A percentile compares a stretch with the other conserved stretches of the same genome.
Conservation (phyloP, 2,888 invertebrate species). For the Leucozona laternaria region DNA sequence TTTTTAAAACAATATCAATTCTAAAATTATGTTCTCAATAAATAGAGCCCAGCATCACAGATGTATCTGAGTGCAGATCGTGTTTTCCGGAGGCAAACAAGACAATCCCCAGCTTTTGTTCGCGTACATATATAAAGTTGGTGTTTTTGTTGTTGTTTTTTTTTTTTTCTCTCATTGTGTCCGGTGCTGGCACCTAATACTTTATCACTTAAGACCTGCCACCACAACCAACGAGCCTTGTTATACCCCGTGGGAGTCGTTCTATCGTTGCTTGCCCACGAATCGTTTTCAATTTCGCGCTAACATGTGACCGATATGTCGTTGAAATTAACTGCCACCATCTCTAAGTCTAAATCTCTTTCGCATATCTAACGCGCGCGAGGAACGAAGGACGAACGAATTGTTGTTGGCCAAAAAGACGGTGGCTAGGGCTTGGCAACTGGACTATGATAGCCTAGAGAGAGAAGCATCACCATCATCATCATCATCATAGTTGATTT, state of each 20-base stretch:
- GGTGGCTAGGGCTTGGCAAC: conserved; percentile 50
- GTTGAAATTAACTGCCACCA: conserved; percentile 74
- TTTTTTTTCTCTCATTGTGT: conserved; percentile 29
- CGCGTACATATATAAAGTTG: not conserved
- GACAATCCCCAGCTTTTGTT: conserved; percentile 28
- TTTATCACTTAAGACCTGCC: conserved; percentile 70
- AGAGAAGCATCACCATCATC: conserved; percentile 27
- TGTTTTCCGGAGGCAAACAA: conserved; percentile 30
- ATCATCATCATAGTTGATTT: conserved; percentile 58
- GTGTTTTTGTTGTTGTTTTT: conserved; percentile 18
- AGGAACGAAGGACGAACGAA: conserved; percentile 23
- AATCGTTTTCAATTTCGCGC: conserved; percentile 75
- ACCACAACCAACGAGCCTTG: conserved; percentile 63
- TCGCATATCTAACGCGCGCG: conserved; percentile 55
- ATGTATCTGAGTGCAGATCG: conserved; percentile 56
- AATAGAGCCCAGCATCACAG: conserved; percentile 50
- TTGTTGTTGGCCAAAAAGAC: conserved; percentile 8
- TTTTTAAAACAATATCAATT: conserved; percentile 19
- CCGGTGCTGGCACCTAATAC: conserved; percentile 57
- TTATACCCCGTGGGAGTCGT: conserved; percentile 48
- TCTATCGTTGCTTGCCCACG: conserved; percentile 37
- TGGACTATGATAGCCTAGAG: conserved; percentile 34
- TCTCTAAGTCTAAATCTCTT: conserved; percentile 74
- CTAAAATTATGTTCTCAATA: conserved; percentile 44
- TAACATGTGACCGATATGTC: conserved; percentile 76